A percentile compares a stretch with the other conserved stretches of the same genome.
Conservation (phyloP, 2,113 vertebrate genomes). For the Microtus montanus region DNA sequence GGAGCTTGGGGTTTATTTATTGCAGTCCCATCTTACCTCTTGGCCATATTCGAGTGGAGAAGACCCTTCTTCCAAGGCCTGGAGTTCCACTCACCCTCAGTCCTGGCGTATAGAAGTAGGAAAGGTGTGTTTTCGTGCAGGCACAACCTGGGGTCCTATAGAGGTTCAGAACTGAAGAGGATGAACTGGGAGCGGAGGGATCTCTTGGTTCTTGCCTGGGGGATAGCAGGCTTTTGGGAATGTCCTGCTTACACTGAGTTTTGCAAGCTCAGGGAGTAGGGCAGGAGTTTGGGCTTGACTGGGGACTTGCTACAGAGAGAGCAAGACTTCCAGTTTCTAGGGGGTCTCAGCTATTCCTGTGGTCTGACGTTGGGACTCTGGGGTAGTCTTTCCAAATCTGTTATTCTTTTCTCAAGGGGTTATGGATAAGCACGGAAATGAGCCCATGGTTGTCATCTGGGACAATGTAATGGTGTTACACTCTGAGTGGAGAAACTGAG, state of each 20-base stretch:
- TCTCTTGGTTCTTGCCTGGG: not conserved
- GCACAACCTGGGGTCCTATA: fast-evolving
- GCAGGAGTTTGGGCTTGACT: not conserved
- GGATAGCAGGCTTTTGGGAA: not conserved
- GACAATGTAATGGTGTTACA: not conserved
- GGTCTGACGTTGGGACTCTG: not conserved
- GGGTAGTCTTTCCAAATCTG: not conserved
- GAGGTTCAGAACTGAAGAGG: not conserved
- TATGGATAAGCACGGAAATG: not conserved
- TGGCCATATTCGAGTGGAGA: not conserved
- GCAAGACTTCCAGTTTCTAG: not conserved
- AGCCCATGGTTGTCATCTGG: not conserved
- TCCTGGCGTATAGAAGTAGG: not conserved
- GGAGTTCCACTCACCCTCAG: not conserved
- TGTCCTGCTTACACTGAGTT: not conserved
- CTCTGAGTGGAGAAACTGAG: conserved; percentile 12
- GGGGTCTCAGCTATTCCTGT: not conserved
- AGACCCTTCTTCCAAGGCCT: not conserved
- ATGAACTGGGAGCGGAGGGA: not conserved
- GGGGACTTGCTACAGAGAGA: not conserved
- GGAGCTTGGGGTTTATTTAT: not conserved
- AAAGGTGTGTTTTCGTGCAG: not conserved
- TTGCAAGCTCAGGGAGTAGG: not conserved
- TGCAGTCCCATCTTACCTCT: not conserved
- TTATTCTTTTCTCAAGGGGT: not conserved